Evolutionary conservation across 1,140 invertebrate genomes (phyloP), one percentile per base, ranked within the genome.

Genomic region (Drosophila arizonae): DNA sequence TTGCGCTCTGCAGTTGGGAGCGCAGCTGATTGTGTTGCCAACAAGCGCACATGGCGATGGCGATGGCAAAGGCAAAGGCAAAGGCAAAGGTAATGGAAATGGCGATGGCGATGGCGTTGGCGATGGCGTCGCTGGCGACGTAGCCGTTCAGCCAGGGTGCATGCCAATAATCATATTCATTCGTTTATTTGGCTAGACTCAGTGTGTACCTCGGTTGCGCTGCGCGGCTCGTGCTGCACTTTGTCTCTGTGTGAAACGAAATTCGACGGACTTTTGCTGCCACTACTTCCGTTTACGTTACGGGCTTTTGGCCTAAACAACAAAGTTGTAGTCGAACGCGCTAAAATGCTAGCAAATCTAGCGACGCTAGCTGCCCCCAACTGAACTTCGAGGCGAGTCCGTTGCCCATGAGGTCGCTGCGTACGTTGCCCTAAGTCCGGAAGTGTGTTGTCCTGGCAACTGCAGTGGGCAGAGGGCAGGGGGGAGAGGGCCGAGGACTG

Each of bases 91-190:
- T 17, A 17, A 17, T 17, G 21, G 17, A 0, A 17, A 17, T 17
- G 17, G 21, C 21, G 2, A 82, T 84, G 72, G 79, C 64, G 57
- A 45, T 52, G 51, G 26, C 55, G 46, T 17, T 45, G 43, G 43
- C 43, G 43, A 21, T 46, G 43, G 43, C 55, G 55, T 39, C 48
- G 26, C 11, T 13, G 51, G 51, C 54, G 48, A 26, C 55, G 41
- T 21, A 13, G 55, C 28, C 33, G 11, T 46, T 64, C 36, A 30
- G 30, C 21, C 28, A n/a, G 28, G 45, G 48, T 55, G 48, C 50
- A 74, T 60, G 50, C 71, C 76, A 77, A 71, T 72, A 88, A 77
- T 45, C 67, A 72, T 72, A 76, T 82, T 86, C 78, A 87, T 86
- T 87, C 81, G 81, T 56, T 67, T 72, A 63, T 64, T 67, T 77